These are phyloP conservation scores for Trematomus bernacchii DNA, from an alignment of 2,797 vertebrate species.

Conservation along the genomic window DNA sequence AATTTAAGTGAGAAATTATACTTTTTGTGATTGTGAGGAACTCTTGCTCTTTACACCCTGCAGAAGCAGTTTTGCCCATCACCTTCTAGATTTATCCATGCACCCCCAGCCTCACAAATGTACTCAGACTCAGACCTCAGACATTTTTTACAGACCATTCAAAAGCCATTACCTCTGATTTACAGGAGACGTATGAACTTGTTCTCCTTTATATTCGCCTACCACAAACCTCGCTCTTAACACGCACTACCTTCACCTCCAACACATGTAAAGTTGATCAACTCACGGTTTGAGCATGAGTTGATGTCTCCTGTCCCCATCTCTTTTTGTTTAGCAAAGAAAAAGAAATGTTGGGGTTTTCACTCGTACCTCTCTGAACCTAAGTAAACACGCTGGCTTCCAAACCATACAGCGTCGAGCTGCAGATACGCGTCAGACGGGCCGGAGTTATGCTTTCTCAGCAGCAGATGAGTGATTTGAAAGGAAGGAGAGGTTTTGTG, in stretches of 20 bases:
- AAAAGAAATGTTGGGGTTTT: slow-evolving; percentile 66
- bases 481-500: slow-evolving; percentile 75
- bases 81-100: neutral
- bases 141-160: slow-evolving; percentile 41
- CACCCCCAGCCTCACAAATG: slow-evolving; percentile 4
- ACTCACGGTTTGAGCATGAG: slow-evolving; percentile 29
- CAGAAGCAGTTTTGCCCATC: neutral
- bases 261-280: slow-evolving; percentile 27
- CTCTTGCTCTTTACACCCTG: neutral
- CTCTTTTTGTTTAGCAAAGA: slow-evolving; percentile 54
- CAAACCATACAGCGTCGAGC: slow-evolving; percentile 77
- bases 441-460: slow-evolving; percentile 77
- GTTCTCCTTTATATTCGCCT: slow-evolving; percentile 25
- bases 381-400: slow-evolving; percentile 80
- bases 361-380: slow-evolving; percentile 70
- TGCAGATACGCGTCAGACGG: slow-evolving; percentile 70
- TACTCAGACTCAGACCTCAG: slow-evolving; percentile 8
- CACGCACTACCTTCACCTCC: slow-evolving; percentile 41
- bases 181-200: slow-evolving; percentile 30
- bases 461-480: slow-evolving; percentile 79
- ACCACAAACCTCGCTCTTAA: slow-evolving; percentile 21
- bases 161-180: slow-evolving; percentile 43
- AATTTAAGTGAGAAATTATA: neutral
- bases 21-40: too few species aligned
- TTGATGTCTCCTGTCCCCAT: slow-evolving; percentile 38